These are phyloP conservation scores for Acanthurus lineatus DNA, from an alignment of 2,797 vertebrate species.

Conservation along the genomic window DNA sequence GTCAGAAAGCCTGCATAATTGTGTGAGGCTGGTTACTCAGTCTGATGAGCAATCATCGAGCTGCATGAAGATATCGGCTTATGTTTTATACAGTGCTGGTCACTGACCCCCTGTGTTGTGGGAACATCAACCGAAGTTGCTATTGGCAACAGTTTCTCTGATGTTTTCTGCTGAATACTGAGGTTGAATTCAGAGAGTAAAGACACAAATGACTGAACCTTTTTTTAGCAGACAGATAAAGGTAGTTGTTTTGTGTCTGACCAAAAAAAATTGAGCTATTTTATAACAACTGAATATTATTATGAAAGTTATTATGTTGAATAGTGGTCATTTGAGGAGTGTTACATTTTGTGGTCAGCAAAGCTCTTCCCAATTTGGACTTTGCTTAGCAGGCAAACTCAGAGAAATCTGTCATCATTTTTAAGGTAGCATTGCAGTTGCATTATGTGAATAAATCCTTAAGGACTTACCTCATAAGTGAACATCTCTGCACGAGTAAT, in stretches of 20 bases:
- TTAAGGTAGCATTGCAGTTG: too few species aligned
- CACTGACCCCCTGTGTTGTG: neutral
- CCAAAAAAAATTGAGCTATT: neutral
- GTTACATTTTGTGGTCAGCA: neutral
- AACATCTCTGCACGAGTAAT: too few species aligned
- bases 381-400: neutral
- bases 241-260: neutral
- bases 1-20: slow-evolving; percentile 50
- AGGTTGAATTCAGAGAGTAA: neutral
- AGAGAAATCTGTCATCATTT: too few species aligned
- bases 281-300: neutral
- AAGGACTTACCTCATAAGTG: too few species aligned
- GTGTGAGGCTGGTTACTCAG: slow-evolving; percentile 36
- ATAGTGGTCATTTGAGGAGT: neutral
- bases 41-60: slow-evolving; percentile 38
- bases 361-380: slow-evolving; percentile 8
- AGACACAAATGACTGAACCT: neutral
- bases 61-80: slow-evolving; percentile 3
- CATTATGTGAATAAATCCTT: too few species aligned
- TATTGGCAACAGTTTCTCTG: neutral
- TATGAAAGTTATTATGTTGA: neutral
- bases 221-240: slow-evolving; percentile 1
- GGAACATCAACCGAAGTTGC: neutral
- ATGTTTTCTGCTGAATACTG: neutral
- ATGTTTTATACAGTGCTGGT: neutral